Evolutionary conservation across 2,113 vertebrate species (phyloP).

Genomic region (Eulacestoma nigropectus): DNA sequence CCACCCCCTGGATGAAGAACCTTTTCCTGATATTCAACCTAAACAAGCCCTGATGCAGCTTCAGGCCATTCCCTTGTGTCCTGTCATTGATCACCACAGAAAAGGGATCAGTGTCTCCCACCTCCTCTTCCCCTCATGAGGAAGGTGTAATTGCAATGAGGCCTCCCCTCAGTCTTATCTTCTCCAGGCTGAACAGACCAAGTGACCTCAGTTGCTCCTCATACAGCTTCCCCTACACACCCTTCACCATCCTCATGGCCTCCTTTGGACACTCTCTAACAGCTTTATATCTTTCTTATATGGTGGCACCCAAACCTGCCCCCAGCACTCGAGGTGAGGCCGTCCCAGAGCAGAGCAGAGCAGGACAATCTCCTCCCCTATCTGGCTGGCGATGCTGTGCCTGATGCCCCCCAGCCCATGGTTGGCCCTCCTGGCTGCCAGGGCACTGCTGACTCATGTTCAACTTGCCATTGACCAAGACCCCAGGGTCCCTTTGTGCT

Average conservation of each 20-base stretch:
- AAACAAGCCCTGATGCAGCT: background rate
- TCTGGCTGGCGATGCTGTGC: rapidly evolving
- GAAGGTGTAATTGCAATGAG: background rate
- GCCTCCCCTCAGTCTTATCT: background rate
- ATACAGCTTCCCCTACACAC: background rate
- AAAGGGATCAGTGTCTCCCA: background rate
- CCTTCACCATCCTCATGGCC: background rate
- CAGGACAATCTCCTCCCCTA: background rate
- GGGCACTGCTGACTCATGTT: background rate
- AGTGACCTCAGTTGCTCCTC: background rate
- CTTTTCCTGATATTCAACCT: background rate
- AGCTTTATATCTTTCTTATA: background rate
- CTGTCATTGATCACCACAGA: background rate
- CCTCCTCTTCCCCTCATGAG: background rate
- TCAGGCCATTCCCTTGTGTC: background rate
- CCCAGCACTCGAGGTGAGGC: background rate
- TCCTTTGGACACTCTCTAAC: background rate
- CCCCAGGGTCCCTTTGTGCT: background rate
- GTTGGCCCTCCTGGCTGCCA: background rate
- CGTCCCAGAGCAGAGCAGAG: rapidly evolving
- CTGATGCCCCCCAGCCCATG: background rate
- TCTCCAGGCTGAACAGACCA: background rate
- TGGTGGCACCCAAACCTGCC: background rate
- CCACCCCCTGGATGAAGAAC: background rate
- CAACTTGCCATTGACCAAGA: rapidly evolving